A percentile compares a stretch with the other conserved stretches of the same genome.
These are phyloP conservation scores for Callocephalon fimbriatum DNA, from an alignment of 2,113 vertebrate species.

Conservation along the genomic window DNA sequence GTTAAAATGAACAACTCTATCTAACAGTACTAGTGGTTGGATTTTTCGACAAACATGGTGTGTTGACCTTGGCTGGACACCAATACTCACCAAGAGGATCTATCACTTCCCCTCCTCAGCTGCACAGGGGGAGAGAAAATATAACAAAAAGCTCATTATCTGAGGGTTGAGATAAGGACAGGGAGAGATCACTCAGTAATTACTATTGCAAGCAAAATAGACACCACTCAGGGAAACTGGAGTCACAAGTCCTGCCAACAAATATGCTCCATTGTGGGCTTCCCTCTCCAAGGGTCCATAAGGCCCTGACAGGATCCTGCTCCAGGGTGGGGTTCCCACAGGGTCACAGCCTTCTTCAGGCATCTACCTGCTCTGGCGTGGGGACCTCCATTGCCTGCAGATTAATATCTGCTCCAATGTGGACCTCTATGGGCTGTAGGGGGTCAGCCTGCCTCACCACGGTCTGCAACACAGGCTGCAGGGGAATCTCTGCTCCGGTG, in stretches of 20 bases:
- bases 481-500: background rate
- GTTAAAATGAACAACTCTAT: background rate
- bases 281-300: fast-evolving
- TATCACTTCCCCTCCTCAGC: background rate
- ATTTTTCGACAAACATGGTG: background rate
- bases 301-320: background rate
- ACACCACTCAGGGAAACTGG: background rate
- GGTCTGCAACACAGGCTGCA: background rate
- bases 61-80: fast-evolving
- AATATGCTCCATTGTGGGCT: fast-evolving
- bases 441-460: fast-evolving
- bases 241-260: background rate
- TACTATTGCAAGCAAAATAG: background rate
- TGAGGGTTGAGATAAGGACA: background rate
- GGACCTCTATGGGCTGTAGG: background rate
- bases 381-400: background rate
- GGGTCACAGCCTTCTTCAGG: too few relatives aligned
- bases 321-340: fast-evolving
- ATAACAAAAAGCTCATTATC: background rate
- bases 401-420: background rate
- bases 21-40: background rate
- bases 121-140: background rate
- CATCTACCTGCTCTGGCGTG: fast-evolving
- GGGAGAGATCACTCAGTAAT: background rate
- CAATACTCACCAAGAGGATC: fast-evolving